These are phyloP conservation scores for Pandion haliaetus DNA, from an alignment of 2,113 vertebrate species.

Conservation along the genomic window DNA sequence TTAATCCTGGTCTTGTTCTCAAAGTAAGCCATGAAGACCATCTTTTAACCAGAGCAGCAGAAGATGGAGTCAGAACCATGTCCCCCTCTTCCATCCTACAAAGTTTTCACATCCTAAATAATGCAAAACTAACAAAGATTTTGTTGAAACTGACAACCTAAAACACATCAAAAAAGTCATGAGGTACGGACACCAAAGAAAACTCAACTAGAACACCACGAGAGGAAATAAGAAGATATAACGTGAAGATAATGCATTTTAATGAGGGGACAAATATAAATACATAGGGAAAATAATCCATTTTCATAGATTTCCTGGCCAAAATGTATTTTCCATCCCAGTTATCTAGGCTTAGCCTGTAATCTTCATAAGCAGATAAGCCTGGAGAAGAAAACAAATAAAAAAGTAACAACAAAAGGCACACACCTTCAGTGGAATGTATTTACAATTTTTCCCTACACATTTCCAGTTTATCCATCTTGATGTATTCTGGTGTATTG, in stretches of 20 bases:
- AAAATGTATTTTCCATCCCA: neutral
- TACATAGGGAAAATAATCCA: neutral
- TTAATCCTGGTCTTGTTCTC: neutral
- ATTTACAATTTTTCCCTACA: neutral
- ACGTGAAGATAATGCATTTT: neutral
- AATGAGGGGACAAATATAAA: neutral
- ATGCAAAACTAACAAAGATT: neutral
- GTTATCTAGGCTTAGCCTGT: neutral
- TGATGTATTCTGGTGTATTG: neutral
- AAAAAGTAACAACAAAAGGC: neutral
- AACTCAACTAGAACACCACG: neutral
- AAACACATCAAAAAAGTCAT: neutral
- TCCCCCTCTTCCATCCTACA: neutral
- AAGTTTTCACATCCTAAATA: neutral
- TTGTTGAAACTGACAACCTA: neutral
- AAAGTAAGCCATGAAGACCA: neutral
- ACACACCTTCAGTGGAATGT: accelerated
- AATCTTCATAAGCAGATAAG: neutral
- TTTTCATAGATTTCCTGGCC: neutral
- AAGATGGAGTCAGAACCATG: neutral
- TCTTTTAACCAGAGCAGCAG: neutral
- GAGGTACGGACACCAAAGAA: neutral
- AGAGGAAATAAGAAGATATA: neutral
- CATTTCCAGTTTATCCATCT: neutral
- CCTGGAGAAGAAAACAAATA: neutral